Evolutionary conservation across 2,113 vertebrate genomes (phyloP).

Genomic region (Holacanthus passer): DNA sequence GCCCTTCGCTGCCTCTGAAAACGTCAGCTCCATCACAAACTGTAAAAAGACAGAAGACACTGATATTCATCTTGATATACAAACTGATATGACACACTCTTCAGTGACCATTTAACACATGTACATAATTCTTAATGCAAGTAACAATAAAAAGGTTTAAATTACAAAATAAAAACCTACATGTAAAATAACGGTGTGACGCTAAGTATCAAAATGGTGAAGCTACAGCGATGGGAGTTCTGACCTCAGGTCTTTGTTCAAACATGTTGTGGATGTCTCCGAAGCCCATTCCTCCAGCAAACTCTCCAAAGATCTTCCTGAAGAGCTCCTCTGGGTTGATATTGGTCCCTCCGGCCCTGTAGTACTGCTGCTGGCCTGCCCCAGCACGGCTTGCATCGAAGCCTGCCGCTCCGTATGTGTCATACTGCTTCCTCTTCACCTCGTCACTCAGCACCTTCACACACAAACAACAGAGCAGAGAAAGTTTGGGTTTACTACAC

Average conservation of each 20-base stretch:
- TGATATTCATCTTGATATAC: neutral
- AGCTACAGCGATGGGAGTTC: neutral
- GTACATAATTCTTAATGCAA: too few relatives aligned
- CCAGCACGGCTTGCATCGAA: conserved; percentile 82
- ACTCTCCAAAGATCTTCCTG: conserved; percentile 96
- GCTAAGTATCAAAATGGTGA: neutral
- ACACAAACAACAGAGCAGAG: neutral
- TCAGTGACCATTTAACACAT: neutral
- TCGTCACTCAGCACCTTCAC: conserved; percentile 94
- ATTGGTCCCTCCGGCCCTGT: conserved; percentile 86
- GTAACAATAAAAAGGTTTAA: neutral
- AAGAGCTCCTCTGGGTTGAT: conserved; percentile 95
- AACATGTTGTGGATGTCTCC: conserved; percentile 90
- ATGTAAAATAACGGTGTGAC: too few relatives aligned
- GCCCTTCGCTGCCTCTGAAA: conserved; percentile 94
- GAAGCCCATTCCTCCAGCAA: conserved; percentile 86
- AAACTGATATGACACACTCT: neutral
- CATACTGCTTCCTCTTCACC: conserved; percentile 94
- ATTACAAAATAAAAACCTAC: neutral
- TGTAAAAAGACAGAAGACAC: conserved; percentile 58
- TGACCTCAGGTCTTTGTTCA: conserved; percentile 93
- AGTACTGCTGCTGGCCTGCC: conserved; percentile 84
- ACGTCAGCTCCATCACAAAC: conserved; percentile 96
- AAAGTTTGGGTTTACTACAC: neutral
- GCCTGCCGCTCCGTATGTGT: conserved; percentile 88